These are phyloP conservation scores for Phataginus tetradactyla DNA, from an alignment of 2,797 vertebrate species.

Conservation along the genomic window DNA sequence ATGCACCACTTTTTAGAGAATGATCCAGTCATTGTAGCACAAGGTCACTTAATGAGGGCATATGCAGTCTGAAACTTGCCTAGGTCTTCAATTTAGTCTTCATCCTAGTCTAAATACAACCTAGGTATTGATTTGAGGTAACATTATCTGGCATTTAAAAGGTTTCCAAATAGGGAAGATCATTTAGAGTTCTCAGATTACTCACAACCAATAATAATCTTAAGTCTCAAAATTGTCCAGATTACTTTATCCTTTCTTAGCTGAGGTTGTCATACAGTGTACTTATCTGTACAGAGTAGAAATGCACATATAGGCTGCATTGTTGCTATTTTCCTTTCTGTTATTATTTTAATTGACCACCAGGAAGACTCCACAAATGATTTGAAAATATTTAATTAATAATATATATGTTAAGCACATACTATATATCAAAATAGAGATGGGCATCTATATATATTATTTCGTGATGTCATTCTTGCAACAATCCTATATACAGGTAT, in stretches of 20 bases:
- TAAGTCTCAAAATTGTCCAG: conserved; percentile 71
- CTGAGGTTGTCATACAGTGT: conserved; percentile 54
- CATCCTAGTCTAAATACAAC: conserved; percentile 70
- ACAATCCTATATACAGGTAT: background rate
- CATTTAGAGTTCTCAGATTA: conserved; percentile 79
- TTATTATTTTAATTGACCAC: conserved; percentile 69
- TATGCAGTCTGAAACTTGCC: conserved; percentile 73
- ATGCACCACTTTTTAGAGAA: conserved; percentile 88
- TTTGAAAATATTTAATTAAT: background rate
- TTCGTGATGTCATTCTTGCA: background rate
- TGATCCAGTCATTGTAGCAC: conserved; percentile 86
- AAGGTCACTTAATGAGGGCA: conserved; percentile 84
- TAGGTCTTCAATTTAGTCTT: conserved; percentile 50
- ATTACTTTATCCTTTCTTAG: conserved; percentile 69
- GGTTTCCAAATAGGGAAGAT: conserved; percentile 73
- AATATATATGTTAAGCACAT: background rate
- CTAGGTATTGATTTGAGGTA: conserved; percentile 78
- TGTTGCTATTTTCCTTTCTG: conserved; percentile 70
- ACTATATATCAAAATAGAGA: background rate
- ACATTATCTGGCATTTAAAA: conserved; percentile 70
- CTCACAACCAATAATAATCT: conserved; percentile 70
- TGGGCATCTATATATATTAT: background rate
- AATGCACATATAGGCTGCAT: conserved; percentile 12
- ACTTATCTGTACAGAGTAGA: conserved; percentile 70
- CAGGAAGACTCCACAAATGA: conserved; percentile 61